A percentile compares a stretch with the other conserved stretches of the same genome.
These are phyloP conservation scores for Athrips mouffetella DNA, from an alignment of 2,888 invertebrate genomes.

Conservation along the genomic window DNA sequence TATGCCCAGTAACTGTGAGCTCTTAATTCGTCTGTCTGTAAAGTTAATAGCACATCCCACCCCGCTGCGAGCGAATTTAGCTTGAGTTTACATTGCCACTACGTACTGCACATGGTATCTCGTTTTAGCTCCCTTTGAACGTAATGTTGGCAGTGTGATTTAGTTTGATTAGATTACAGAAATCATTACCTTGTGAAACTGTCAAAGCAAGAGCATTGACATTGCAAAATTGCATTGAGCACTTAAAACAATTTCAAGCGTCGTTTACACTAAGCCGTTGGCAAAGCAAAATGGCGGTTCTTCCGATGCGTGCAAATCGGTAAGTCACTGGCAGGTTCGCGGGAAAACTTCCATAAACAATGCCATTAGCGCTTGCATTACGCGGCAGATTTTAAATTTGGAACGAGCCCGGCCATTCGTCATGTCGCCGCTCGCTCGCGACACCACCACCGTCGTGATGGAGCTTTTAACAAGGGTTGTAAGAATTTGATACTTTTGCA, in stretches of 20 bases:
- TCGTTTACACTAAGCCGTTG: slow-evolving; percentile 45
- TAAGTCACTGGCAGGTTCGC: slow-evolving; percentile 67
- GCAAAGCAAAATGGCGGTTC: slow-evolving; percentile 45
- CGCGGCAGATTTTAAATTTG: slow-evolving; percentile 77
- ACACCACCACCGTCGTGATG: slow-evolving; percentile 48
- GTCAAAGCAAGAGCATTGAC: too few relatives aligned
- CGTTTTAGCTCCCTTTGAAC: too few relatives aligned
- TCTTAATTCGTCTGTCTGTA: slow-evolving; percentile 44
- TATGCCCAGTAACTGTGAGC: too few relatives aligned
- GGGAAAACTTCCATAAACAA: slow-evolving; percentile 69
- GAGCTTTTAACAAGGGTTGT: slow-evolving; percentile 31
- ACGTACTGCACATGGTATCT: too few relatives aligned
- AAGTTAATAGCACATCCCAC: slow-evolving; percentile 31
- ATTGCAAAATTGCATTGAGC: slow-evolving; percentile 16
- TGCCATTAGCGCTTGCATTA: slow-evolving; percentile 74
- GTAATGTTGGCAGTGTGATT: too few relatives aligned
- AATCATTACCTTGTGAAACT: too few relatives aligned
- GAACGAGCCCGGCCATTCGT: slow-evolving; percentile 71
- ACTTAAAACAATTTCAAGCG: slow-evolving; percentile 53
- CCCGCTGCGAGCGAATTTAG: slow-evolving; percentile 43
- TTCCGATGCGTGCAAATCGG: slow-evolving; percentile 51
- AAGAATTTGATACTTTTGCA: slow-evolving; percentile 45
- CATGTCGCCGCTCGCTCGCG: slow-evolving; percentile 71
- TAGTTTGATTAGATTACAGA: too few relatives aligned
- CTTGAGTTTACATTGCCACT: too few relatives aligned